Evolutionary conservation across 2,113 vertebrate species (phyloP), one percentile per base, ranked within the genome.

Genomic region (Aramus guarauna): DNA sequence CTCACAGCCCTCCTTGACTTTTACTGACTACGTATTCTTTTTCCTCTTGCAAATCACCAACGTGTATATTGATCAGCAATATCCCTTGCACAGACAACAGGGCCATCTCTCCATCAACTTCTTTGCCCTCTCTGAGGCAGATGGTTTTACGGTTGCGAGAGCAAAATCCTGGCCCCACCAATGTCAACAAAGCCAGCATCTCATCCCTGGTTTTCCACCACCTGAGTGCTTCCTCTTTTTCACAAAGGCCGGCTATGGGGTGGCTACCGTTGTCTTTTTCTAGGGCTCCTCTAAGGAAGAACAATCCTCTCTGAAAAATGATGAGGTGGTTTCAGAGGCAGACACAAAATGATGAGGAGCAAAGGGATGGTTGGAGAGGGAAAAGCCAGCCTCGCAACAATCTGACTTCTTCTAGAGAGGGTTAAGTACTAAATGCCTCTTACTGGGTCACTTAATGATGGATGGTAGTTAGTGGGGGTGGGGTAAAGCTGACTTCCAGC

Each of bases 401-500:
- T n/a, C 85, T 90, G 96, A 95, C 94, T 96, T 91, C 92, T 92
- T 92, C 96, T 92, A 87, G 91, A 95, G 94, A 89, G 97, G 90
- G 96, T 95, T 97, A 97, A 97, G 97, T 82, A 96, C 94, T 94
- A 94, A 97, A 90, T 97, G 90, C 95, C 94, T 96, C 85, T 94
- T 95, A 96, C 87, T 96, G 96, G 95, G 96, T 97, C 97, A 96
- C 95, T 96, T 94, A 95, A 96, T 94, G 97, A 96, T 95, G 93
- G 95, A 96, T 97, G 91, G 92, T 96, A 76, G 97, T 92, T 95
- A 86, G 93, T 94, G 93, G 97, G 93, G 92, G 96, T 94, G 93
- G 97, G 95, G 93, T 95, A 96, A 96, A 97, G 96, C 97, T 97
- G 97, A 97, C 97, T 97, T 97, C 96, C 95, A 97, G 96, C 96